Conservation (phyloP, 2,888 invertebrate species). For the Lithophane socia region DNA sequence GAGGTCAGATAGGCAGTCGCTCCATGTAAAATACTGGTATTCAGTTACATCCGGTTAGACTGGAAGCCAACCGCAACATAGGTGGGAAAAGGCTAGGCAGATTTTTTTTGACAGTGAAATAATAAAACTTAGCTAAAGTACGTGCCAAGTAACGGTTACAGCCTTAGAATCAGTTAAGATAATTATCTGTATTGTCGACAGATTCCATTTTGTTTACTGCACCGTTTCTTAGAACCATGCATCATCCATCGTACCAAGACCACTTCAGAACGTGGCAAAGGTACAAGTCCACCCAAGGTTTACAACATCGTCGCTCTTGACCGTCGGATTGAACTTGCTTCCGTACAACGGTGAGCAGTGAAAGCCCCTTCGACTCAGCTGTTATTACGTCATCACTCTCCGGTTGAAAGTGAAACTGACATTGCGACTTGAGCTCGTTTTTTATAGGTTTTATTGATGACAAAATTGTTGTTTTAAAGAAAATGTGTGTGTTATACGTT, state of each 20-base stretch:
- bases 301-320: slow-evolving; percentile 56
- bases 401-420: slow-evolving; percentile 65
- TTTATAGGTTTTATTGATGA: slow-evolving; percentile 50
- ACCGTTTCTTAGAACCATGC: neutral
- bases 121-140: neutral
- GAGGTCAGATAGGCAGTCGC: too few relatives aligned
- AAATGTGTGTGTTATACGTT: slow-evolving; percentile 34
- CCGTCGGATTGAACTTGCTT: slow-evolving; percentile 61
- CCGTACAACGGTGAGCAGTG: slow-evolving; percentile 42
- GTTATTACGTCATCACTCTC: slow-evolving; percentile 54
- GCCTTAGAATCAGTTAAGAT: neutral
- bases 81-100: too few relatives aligned
- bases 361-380: slow-evolving; percentile 59
- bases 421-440: slow-evolving; percentile 55
- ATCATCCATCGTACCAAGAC: neutral
- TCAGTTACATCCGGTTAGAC: too few relatives aligned
- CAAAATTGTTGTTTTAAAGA: slow-evolving; percentile 26
- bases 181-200: neutral
- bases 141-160: neutral
- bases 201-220: neutral
- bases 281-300: slow-evolving; percentile 5
- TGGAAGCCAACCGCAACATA: too few relatives aligned
- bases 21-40: too few relatives aligned
- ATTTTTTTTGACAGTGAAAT: too few relatives aligned
- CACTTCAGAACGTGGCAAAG: neutral